These are phyloP conservation scores for Metaphire vulgaris DNA, from an alignment of 1,140 invertebrate species.

Conservation along the genomic window DNA sequence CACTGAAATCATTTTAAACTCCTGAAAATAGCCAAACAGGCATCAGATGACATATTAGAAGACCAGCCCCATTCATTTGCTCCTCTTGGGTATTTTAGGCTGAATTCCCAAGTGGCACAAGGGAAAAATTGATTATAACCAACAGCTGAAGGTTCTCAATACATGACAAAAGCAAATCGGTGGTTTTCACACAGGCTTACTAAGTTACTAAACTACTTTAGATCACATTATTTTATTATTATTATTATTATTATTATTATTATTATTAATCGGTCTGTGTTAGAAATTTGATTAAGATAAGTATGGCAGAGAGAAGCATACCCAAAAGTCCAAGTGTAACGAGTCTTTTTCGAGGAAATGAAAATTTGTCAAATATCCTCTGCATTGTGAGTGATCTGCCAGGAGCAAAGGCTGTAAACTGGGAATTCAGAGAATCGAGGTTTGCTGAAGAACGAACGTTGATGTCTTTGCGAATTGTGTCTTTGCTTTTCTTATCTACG, in stretches of 20 bases:
- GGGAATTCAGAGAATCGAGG: background rate
- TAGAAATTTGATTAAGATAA: background rate
- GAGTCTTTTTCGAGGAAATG: background rate
- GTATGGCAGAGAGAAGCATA: too few relatives aligned
- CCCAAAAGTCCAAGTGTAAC: background rate
- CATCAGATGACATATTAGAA: too few relatives aligned
- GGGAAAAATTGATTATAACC: too few relatives aligned
- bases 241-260: slow-evolving; percentile 8
- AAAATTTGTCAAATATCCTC: background rate
- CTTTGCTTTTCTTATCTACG: background rate
- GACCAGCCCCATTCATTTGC: too few relatives aligned
- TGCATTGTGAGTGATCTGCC: background rate
- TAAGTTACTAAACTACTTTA: background rate
- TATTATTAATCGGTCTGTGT: background rate
- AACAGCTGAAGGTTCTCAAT: too few relatives aligned
- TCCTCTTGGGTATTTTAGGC: too few relatives aligned
- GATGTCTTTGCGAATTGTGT: background rate
- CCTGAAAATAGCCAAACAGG: too few relatives aligned
- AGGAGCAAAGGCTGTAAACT: background rate
- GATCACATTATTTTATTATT: background rate
- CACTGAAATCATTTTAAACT: too few relatives aligned
- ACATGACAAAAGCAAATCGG: too few relatives aligned
- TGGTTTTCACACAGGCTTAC: too few relatives aligned
- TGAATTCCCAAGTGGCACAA: too few relatives aligned
- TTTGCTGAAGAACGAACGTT: background rate